Percentiles rank a stretch among this genome's conserved stretches.
phyloP scores from a whole-genome alignment of 2,888 invertebrate genomes.

The Lasioglossum zephyrum region DNA sequence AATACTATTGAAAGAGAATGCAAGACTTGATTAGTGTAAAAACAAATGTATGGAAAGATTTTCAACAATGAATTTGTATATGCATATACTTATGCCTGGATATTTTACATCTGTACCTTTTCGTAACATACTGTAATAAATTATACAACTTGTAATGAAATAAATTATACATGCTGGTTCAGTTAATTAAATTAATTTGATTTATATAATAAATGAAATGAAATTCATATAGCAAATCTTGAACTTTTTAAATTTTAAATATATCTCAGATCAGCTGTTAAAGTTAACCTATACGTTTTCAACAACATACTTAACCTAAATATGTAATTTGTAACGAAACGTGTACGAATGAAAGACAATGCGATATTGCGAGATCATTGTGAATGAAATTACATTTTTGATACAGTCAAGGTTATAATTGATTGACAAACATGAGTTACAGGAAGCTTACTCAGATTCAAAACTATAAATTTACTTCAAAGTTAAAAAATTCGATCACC shows the following conservation, averaged over 20 bases:
- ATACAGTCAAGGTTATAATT: neutral
- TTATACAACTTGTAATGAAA: neutral
- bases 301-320: neutral
- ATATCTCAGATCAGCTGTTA: neutral
- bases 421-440: constrained; percentile 17
- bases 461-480: constrained; percentile 29
- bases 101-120: neutral
- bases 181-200: neutral
- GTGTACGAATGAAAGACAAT: constrained; percentile 5
- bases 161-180: neutral
- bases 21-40: no score
- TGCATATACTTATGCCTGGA: no score
- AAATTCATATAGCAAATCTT: neutral
- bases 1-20: no score
- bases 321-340: neutral
- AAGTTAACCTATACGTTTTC: neutral
- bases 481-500: constrained; percentile 34
- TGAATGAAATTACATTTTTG: neutral
- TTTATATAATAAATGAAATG: neutral
- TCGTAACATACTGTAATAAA: neutral
- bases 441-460: constrained; percentile 19
- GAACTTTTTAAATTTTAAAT: neutral
- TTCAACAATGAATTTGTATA: no score
- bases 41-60: no score
- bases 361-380: neutral